Conservation (phyloP, 2,888 invertebrate genomes). For the Ophion ventricosus region DNA sequence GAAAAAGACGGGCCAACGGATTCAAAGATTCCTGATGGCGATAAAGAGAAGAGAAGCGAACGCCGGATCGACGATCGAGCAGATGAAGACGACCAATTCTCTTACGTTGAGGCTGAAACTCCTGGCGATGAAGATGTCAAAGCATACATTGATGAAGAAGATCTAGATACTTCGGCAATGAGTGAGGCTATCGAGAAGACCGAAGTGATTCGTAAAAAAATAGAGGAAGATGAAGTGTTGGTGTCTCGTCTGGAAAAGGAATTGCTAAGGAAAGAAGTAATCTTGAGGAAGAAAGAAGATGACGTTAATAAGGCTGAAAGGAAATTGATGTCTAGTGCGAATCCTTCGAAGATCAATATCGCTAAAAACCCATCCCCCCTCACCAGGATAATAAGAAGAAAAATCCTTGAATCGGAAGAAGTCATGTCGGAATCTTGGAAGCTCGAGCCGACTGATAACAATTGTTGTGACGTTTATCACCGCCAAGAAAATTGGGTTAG, state of each 20-base stretch:
- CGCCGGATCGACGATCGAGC: not conserved
- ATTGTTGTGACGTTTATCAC: slow-evolving; percentile 45
- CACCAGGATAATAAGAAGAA: slow-evolving; percentile 40
- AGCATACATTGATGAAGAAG: not conserved
- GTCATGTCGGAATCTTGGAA: slow-evolving; percentile 45
- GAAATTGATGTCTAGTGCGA: slow-evolving; percentile 17
- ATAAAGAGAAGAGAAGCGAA: not conserved
- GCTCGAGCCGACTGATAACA: slow-evolving; percentile 43
- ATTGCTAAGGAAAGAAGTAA: slow-evolving; percentile 46
- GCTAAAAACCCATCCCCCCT: not conserved
- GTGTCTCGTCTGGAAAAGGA: slow-evolving; percentile 32
- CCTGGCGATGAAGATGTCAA: not conserved
- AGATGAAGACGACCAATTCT: slow-evolving; percentile 23
- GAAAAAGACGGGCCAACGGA: not conserved
- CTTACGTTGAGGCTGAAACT: slow-evolving; percentile 9
- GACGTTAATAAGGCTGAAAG: slow-evolving; percentile 14
- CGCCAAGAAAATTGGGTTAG: slow-evolving; percentile 32
- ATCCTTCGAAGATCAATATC: not conserved
- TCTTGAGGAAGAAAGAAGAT: slow-evolving; percentile 39
- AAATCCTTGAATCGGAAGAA: slow-evolving; percentile 54
- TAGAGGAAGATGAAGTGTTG: slow-evolving; percentile 39
- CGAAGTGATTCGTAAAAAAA: slow-evolving; percentile 19
- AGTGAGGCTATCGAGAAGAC: slow-evolving; percentile 18
- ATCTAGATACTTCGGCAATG: not conserved
- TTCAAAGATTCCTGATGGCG: not conserved